Base-by-base conservation (phyloP, 2,888 invertebrate species). In the Luperina testacea region DNA sequence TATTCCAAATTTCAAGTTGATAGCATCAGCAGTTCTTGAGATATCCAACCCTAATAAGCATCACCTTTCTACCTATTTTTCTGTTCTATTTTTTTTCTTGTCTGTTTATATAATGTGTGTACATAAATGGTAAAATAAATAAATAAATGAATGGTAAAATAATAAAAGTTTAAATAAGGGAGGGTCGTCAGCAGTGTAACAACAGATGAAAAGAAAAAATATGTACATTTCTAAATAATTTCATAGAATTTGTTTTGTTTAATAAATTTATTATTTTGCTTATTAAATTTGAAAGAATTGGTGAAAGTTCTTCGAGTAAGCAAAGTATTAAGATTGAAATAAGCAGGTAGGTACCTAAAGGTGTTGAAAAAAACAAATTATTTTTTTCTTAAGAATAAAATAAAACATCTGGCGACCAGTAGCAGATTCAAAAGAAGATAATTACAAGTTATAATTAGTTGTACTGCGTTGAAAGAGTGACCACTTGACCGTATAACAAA, bases 401-500 rank as follows among this genome's bases (percentile, higher is more conserved):
- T 80, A 79, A 84, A 86, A 86, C 94, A 93, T 93, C 94, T 94
- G 94, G 86, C 89, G 77, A 90, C 88, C 85, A 91, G 88, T 86
- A 89, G 90, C 89, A 87, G 85, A 86, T 91, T 87, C 81, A 79
- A 88, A 90, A 87, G 89, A 92, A 94, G 91, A 88, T 89, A 94
- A 95, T 95, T 93, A 92, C 80, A 81, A 89, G 77, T 91, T 92
- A 88, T 92, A 92, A 95, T 94, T 92, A 94, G 90, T 85, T 85
- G 84, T 84, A 87, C 90, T 84, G 90, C 78, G 87, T 89, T 86
- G 87, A 88, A 88, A 91, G 91, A 82, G 88, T 87, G 91, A 64
- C 87, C 90, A 94, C 94, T 96, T 96, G 96, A 96, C 96, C 96
- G 93, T 92, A 89, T 93, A 92, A 87, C 89, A 45, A 61, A 87